Evolutionary conservation across 2,797 vertebrate species (phyloP), one percentile per base, ranked within the genome.

Genomic region (Pipistrellus pipistrellus): DNA sequence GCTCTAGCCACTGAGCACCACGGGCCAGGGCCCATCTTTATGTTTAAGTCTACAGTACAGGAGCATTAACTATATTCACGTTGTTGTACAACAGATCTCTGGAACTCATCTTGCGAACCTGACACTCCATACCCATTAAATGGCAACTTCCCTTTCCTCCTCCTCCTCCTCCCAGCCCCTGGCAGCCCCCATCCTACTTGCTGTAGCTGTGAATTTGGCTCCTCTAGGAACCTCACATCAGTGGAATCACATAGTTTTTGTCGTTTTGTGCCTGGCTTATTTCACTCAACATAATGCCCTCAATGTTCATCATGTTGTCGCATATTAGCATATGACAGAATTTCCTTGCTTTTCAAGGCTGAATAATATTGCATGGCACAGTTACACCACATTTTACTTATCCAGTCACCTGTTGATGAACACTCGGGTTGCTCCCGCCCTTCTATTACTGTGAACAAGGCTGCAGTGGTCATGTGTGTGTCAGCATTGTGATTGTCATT

Each of bases 311-410:
- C 27, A 0, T 30, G 4, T 1, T 3, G 27, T 64, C 11, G 23
- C 38, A 10, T 1, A 0, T 48, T 64, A 14, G 23, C 38, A 11
- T 1, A 1, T 48, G 5, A 48, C 23, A 17, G 46, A 17, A 6
- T 64, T 25, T 13, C 57, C 1, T 12, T 25, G 10, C 2, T 48
- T n/a, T 83, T 59, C 3, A 32, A 35, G 57, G 53, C n/a, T 21
- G 32, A 10, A 2, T 90, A 12, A 4, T 11, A 4, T 44, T 25
- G 48, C 48, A 2, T 12, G 2, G 46, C 25, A 8, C 13, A 5
- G 25, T 0, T 10, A 6, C 0, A 1, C 32, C 6, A 0, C 6
- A 0, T 51, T 51, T 32, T 64, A 20, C 12, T 23, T 25, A 18
- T 25, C 20, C 41, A 0, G 48, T 75, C 86, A n/a, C 53, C 53